These are phyloP conservation scores for Murina feae DNA, from an alignment of 2,113 vertebrate genomes.

Conservation along the genomic window DNA sequence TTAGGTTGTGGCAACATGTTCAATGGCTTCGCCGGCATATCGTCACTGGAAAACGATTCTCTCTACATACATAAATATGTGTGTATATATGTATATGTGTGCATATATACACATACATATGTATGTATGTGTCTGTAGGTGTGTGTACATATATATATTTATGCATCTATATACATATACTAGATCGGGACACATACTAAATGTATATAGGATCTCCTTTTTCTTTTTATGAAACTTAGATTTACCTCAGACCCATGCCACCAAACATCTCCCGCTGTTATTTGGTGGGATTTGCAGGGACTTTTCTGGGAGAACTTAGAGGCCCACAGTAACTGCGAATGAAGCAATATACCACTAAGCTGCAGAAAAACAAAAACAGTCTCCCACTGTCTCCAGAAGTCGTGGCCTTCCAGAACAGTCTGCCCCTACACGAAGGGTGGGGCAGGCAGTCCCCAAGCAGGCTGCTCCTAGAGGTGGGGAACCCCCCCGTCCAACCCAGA, in stretches of 20 bases:
- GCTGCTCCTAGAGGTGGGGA: conserved; percentile 46
- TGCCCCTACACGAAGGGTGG: conserved; percentile 38
- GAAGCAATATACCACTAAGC: conserved; percentile 81
- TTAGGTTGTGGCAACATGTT: conserved; percentile 40
- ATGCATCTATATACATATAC: conserved; percentile 66
- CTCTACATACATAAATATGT: conserved; percentile 63
- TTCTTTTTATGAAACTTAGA: conserved; percentile 78
- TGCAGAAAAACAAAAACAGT: conserved; percentile 63
- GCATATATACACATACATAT: conserved; percentile 63
- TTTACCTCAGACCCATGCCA: conserved; percentile 91
- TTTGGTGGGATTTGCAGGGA: conserved; percentile 67
- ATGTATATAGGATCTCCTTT: conserved; percentile 80
- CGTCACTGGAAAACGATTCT: conserved; percentile 71
- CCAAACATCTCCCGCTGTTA: conserved; percentile 72
- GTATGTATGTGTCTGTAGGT: conserved; percentile 47
- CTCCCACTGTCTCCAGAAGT: conserved; percentile 61
- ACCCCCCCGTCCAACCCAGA: neutral
- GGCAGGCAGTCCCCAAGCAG: conserved; percentile 5
- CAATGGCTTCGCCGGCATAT: neutral
- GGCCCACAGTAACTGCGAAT: conserved; percentile 66
- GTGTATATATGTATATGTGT: neutral
- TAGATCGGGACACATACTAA: conserved; percentile 70
- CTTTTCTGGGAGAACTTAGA: conserved; percentile 63
- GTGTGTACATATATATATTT: conserved; percentile 68
- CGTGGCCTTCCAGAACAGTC: conserved; percentile 66